A percentile compares a stretch with the other conserved stretches of the same genome.
Conservation (phyloP, 30 jellyfish, hydroid and myxozoan species). For the Cassiopea andromeda region DNA sequence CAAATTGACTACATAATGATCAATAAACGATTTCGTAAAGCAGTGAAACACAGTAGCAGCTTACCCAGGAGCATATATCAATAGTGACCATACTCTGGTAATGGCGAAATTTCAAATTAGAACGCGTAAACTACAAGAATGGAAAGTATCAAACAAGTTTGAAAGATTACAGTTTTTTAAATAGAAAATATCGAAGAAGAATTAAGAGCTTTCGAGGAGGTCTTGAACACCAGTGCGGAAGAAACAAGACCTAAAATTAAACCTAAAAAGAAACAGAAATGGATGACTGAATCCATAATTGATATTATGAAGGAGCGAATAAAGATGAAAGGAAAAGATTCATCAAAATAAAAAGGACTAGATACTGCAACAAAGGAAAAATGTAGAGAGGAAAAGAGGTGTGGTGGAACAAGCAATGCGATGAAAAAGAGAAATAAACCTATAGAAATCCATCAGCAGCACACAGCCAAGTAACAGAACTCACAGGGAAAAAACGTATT, state of each 20-base stretch:
- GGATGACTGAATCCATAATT: background rate
- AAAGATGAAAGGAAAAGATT: background rate
- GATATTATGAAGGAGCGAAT: background rate
- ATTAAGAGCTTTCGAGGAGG: background rate
- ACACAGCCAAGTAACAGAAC: constrained; percentile 44
- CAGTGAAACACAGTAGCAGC: background rate
- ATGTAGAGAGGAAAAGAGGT: constrained; percentile 26
- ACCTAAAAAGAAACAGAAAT: constrained; percentile 8
- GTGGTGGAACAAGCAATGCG: constrained; percentile 1
- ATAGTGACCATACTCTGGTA: background rate
- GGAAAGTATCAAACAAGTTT: constrained; percentile 46
- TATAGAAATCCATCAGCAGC: constrained; percentile 50
- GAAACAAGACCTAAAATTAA: background rate
- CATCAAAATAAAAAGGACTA: constrained; percentile 2
- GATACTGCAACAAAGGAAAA: constrained; percentile 6
- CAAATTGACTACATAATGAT: background rate
- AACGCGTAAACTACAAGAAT: background rate
- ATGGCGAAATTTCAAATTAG: background rate
- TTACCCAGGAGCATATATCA: background rate
- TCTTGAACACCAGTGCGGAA: background rate
- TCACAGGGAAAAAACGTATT: constrained; percentile 32
- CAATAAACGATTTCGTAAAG: background rate
- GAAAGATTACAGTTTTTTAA: constrained; percentile 1
- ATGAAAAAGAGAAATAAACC: constrained; percentile 4
- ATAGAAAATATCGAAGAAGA: background rate